Evolutionary conservation across 2,888 invertebrate species (phyloP).

Genomic region (Agapetus fuscipes): DNA sequence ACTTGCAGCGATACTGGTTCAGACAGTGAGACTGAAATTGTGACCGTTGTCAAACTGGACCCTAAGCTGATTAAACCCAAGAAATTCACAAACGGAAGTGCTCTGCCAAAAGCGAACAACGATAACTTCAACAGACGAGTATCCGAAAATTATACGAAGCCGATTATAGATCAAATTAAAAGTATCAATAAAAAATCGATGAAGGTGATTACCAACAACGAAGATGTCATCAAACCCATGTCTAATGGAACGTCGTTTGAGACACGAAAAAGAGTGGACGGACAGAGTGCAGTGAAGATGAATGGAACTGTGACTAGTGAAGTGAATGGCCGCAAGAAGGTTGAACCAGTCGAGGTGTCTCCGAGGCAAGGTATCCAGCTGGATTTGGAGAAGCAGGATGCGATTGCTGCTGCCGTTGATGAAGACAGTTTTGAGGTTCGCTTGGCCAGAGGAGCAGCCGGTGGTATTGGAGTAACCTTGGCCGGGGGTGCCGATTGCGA

Average conservation of each 20-base stretch:
- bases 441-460: slow-evolving; percentile 35
- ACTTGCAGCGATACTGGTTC: slow-evolving; percentile 19
- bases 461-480: slow-evolving; percentile 78
- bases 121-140: slow-evolving; percentile 6
- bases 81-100: slow-evolving; percentile 14
- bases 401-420: not conserved
- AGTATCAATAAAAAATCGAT: too few species aligned
- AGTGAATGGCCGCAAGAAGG: too few species aligned
- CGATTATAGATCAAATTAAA: slow-evolving; percentile 4
- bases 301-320: slow-evolving; percentile 11
- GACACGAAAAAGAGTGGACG: not conserved
- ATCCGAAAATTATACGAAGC: slow-evolving; percentile 5
- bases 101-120: too few species aligned
- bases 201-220: not conserved
- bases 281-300: slow-evolving; percentile 6
- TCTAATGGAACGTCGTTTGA: not conserved
- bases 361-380: not conserved
- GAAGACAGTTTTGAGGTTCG: too few species aligned
- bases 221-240: not conserved
- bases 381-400: slow-evolving; percentile 2
- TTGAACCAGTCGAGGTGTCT: not conserved
- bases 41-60: slow-evolving; percentile 10
- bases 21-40: slow-evolving; percentile 16
- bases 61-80: slow-evolving; percentile 8
- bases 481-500: slow-evolving; percentile 88